These are phyloP conservation scores for Pachyuromys duprasi DNA, from an alignment of 2,797 vertebrate species.

Conservation along the genomic window DNA sequence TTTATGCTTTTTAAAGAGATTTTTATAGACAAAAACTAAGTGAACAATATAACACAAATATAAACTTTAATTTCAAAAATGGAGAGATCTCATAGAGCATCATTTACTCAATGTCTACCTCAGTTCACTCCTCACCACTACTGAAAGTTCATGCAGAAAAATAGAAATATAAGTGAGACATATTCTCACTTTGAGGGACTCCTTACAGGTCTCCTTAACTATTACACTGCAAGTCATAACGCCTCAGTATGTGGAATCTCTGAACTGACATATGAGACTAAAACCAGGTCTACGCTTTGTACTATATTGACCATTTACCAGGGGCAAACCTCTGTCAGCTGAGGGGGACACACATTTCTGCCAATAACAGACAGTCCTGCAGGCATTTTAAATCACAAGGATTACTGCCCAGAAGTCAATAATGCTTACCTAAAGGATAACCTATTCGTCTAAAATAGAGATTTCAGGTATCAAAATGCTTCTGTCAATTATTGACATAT, in stretches of 20 bases:
- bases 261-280: constrained; percentile 46
- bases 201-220: constrained; percentile 44
- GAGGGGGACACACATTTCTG: constrained; percentile 32
- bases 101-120: background rate
- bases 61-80: background rate
- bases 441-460: constrained; percentile 71
- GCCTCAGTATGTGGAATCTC: background rate
- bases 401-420: constrained; percentile 19
- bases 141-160: background rate
- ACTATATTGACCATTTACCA: background rate
- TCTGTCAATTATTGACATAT: constrained; percentile 65
- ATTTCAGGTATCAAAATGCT: constrained; percentile 56
- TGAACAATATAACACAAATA: background rate
- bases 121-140: background rate
- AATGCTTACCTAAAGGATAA: constrained; percentile 66
- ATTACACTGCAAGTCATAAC: constrained; percentile 12
- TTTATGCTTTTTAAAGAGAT: background rate
- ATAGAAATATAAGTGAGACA: background rate
- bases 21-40: background rate
- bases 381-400: constrained; percentile 69
- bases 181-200: background rate
- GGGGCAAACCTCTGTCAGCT: background rate
- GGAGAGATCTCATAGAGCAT: background rate
- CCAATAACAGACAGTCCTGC: constrained; percentile 70
- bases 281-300: constrained; percentile 34